These are phyloP conservation scores for Aphelenchoides besseyi DNA, from an alignment of 1,140 invertebrate genomes.

Conservation along the genomic window DNA sequence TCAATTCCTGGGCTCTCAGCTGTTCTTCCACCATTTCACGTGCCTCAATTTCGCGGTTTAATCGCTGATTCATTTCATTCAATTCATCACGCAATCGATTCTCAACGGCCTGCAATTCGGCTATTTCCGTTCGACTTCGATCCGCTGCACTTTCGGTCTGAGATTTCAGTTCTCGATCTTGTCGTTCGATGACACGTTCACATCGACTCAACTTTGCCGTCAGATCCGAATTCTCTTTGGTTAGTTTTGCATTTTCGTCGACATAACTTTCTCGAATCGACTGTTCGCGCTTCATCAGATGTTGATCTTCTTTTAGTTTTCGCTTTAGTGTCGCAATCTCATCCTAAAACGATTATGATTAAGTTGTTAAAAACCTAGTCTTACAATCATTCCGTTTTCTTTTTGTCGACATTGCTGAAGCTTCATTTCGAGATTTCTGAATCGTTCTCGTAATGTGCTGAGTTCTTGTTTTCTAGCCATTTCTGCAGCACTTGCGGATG, in stretches of 20 bases:
- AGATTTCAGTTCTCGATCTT: constrained; percentile 23
- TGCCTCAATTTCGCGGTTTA: constrained; percentile 22
- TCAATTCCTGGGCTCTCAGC: constrained; percentile 8
- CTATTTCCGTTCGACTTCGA: constrained; percentile 16
- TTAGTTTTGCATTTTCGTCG: constrained; percentile 35
- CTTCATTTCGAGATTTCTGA: constrained; percentile 28
- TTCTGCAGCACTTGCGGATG: not conserved
- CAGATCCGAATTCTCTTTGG: constrained; percentile 33
- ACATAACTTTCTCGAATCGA: constrained; percentile 17
- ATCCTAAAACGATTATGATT: constrained; percentile 25
- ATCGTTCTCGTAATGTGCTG: constrained; percentile 14
- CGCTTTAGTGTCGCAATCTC: constrained; percentile 27
- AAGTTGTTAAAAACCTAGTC: not conserved
- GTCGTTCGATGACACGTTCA: constrained; percentile 28
- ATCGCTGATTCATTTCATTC: constrained; percentile 25
- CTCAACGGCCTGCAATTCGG: not conserved
- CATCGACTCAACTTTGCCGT: constrained; percentile 20
- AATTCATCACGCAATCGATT: constrained; percentile 34
- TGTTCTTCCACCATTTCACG: constrained; percentile 28
- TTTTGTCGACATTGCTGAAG: constrained; percentile 2
- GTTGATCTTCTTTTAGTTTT: constrained; percentile 37
- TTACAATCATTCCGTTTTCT: constrained; percentile 9
- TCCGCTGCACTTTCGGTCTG: not conserved
- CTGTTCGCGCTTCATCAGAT: constrained; percentile 19
- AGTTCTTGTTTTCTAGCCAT: not conserved